Percentiles rank a stretch among this genome's conserved stretches.
Conservation (phyloP, 2,888 invertebrate genomes). For the Agriopis aurantiaria region DNA sequence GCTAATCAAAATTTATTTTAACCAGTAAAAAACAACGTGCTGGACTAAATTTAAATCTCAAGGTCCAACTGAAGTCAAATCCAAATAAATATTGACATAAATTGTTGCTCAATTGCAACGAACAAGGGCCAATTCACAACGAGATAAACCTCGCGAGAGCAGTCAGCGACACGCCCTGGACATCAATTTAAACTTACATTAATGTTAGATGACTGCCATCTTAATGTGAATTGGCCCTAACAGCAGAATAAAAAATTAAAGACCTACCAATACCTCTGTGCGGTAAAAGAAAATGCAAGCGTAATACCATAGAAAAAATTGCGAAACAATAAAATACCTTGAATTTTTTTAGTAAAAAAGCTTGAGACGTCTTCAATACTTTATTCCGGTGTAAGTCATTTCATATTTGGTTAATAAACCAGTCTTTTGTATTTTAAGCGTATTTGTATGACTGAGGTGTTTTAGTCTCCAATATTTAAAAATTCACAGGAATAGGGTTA, state of each 20-base stretch:
- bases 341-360: neutral
- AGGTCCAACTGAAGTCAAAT: conserved; percentile 14
- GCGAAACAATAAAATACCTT: neutral
- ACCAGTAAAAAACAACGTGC: too few species aligned
- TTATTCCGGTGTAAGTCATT: conserved; percentile 14
- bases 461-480: conserved; percentile 3
- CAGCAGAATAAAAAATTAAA: conserved; percentile 5
- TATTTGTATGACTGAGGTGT: conserved; percentile 17
- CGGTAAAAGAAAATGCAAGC: neutral
- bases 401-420: conserved; percentile 20
- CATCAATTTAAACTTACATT: neutral
- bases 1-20: too few species aligned
- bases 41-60: neutral
- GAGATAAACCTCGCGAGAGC: neutral
- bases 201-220: neutral
- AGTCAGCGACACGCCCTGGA: too few species aligned
- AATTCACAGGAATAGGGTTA: too few species aligned
- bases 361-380: neutral
- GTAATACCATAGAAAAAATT: neutral
- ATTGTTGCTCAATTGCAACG: neutral
- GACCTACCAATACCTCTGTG: neutral
- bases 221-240: neutral
- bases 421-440: conserved; percentile 24
- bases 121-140: neutral
- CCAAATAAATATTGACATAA: conserved; percentile 4